phyloP scores from a whole-genome alignment of 2,888 invertebrate species.

The Papilio elwesi region DNA sequence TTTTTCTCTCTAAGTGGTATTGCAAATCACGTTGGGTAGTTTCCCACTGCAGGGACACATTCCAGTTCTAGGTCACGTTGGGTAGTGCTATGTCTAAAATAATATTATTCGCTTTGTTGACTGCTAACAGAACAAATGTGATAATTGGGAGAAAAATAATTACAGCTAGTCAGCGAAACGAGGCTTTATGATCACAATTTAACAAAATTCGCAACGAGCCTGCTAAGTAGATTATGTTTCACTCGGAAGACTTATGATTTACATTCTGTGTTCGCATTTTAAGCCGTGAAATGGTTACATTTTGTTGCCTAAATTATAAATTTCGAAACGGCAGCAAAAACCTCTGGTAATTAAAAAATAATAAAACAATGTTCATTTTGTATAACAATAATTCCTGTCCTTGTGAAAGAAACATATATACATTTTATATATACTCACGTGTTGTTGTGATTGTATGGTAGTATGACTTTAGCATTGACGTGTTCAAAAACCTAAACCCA shows the following conservation, averaged over 20 bases:
- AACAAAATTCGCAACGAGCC: conserved; percentile 27
- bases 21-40: too few relatives aligned
- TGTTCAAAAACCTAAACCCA: too few relatives aligned
- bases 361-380: too few relatives aligned
- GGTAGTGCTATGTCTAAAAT: too few relatives aligned
- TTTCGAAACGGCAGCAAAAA: conserved; percentile 3
- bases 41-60: too few relatives aligned
- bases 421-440: too few relatives aligned
- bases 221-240: conserved; percentile 37
- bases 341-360: neutral
- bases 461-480: too few relatives aligned
- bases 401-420: too few relatives aligned
- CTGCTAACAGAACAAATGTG: neutral
- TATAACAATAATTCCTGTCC: too few relatives aligned
- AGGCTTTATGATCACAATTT: conserved; percentile 25
- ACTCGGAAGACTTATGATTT: conserved; percentile 34
- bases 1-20: too few relatives aligned
- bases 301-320: conserved; percentile 26
- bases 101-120: neutral
- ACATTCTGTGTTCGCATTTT: conserved; percentile 34
- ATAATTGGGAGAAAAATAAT: conserved; percentile 5
- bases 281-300: conserved; percentile 25
- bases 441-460: too few relatives aligned
- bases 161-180: conserved; percentile 14
- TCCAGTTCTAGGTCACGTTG: too few relatives aligned